Percentiles rank a stretch among this genome's conserved stretches.
These are phyloP conservation scores for Pteromalus puparum DNA, from an alignment of 1,140 invertebrate species.

Conservation along the genomic window DNA sequence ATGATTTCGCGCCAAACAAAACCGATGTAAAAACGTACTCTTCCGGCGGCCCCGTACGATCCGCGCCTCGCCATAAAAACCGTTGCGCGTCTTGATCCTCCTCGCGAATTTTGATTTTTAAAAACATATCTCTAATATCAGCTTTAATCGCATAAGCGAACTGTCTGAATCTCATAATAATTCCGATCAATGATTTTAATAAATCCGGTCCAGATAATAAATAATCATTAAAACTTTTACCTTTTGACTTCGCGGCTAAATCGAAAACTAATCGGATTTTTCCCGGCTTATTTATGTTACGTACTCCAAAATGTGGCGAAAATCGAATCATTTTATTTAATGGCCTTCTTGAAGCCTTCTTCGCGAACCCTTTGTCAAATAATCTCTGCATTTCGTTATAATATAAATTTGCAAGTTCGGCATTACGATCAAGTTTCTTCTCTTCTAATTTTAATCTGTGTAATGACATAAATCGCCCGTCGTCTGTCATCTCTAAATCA, in stretches of 20 bases:
- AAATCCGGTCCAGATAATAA: constrained; percentile 8
- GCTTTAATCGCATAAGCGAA: constrained; percentile 35
- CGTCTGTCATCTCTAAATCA: no score
- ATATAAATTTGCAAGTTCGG: no score
- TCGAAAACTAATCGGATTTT: constrained; percentile 21
- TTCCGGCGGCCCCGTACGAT: constrained; percentile 18
- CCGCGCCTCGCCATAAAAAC: constrained; percentile 58
- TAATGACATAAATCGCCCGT: no score
- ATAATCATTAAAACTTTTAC: not conserved
- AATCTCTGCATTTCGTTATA: no score
- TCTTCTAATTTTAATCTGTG: no score
- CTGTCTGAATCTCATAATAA: not conserved
- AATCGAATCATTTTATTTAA: no score
- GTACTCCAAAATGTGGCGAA: no score
- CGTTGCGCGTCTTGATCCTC: constrained; percentile 58
- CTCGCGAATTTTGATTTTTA: constrained; percentile 56
- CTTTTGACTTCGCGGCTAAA: not conserved
- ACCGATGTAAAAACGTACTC: constrained; percentile 60
- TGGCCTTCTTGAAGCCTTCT: no score
- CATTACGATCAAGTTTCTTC: no score
- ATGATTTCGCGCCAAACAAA: constrained; percentile 65
- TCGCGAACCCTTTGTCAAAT: no score
- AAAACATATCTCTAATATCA: constrained; percentile 68
- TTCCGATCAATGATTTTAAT: not conserved
- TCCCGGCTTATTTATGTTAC: no score